These are phyloP conservation scores for Andrena praecox DNA, from an alignment of 2,888 invertebrate species.

Conservation along the genomic window DNA sequence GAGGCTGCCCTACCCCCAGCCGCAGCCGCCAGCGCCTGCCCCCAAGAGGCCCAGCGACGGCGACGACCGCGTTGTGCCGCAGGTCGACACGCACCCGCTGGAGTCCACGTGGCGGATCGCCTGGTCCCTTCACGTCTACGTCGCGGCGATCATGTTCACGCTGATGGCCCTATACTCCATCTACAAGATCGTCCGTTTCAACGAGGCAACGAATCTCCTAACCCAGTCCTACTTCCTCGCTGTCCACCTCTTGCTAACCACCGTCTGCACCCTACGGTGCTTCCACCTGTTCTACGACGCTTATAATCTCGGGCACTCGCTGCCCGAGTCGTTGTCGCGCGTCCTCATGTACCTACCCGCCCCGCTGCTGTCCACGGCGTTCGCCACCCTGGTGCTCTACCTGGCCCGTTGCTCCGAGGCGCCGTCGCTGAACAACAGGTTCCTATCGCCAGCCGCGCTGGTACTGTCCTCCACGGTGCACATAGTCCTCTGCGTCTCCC, in stretches of 20 bases:
- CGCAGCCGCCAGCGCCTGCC: constrained; percentile 80
- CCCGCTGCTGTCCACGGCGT: constrained; percentile 95
- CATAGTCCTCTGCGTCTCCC: constrained; percentile 91
- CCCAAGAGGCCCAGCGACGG: constrained; percentile 77
- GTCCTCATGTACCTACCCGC: constrained; percentile 94
- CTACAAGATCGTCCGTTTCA: constrained; percentile 94
- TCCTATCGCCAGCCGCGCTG: constrained; percentile 92
- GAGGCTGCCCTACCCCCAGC: constrained; percentile 80
- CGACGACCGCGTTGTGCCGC: constrained; percentile 78
- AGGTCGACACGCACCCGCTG: constrained; percentile 84
- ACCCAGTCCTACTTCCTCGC: constrained; percentile 95
- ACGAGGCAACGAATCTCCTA: constrained; percentile 94
- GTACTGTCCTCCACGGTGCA: constrained; percentile 92
- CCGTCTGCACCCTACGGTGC: constrained; percentile 93
- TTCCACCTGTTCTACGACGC: constrained; percentile 96
- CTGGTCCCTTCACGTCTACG: constrained; percentile 96
- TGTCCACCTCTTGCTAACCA: constrained; percentile 92
- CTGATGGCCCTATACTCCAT: constrained; percentile 94
- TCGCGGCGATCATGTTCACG: constrained; percentile 94
- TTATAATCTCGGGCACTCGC: constrained; percentile 93
- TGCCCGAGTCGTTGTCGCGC: constrained; percentile 92
- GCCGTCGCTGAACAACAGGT: constrained; percentile 88
- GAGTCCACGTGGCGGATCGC: constrained; percentile 92
- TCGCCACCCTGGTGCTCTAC: constrained; percentile 94
- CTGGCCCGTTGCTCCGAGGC: constrained; percentile 93